Conservation (phyloP, 2,797 vertebrate genomes). For the Enteromius afrohamiltoni region DNA sequence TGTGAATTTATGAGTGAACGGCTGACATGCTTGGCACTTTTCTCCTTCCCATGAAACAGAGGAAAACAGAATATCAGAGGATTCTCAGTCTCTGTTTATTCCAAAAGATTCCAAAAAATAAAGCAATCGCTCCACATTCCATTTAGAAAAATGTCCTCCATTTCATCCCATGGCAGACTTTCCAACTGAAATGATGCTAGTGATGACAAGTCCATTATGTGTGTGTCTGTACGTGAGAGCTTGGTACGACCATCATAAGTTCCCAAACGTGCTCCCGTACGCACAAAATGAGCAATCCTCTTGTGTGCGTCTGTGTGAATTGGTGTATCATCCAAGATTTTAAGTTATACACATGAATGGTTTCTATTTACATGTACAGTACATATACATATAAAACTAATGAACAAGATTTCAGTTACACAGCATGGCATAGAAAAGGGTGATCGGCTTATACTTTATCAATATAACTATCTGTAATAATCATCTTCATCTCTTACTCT, state of each 20-base stretch:
- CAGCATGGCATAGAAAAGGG: slow-evolving; percentile 66
- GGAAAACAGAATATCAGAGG: slow-evolving; percentile 31
- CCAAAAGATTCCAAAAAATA: slow-evolving; percentile 72
- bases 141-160: slow-evolving; percentile 65
- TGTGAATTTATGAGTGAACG: background rate
- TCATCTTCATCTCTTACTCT: slow-evolving; percentile 36
- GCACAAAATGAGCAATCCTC: slow-evolving; percentile 37
- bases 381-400: slow-evolving; percentile 67
- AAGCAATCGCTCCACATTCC: slow-evolving; percentile 68
- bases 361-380: slow-evolving; percentile 60
- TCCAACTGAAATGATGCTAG: slow-evolving; percentile 48
- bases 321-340: slow-evolving; percentile 50
- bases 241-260: slow-evolving; percentile 11
- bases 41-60: slow-evolving; percentile 9
- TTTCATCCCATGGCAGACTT: slow-evolving; percentile 41
- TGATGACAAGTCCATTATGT: slow-evolving; percentile 48
- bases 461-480: slow-evolving; percentile 55
- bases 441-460: slow-evolving; percentile 59
- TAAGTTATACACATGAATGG: slow-evolving; percentile 55
- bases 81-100: slow-evolving; percentile 68
- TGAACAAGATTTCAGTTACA: slow-evolving; percentile 61
- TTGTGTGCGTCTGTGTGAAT: slow-evolving; percentile 50
- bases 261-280: slow-evolving; percentile 30
- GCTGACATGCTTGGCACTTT: background rate
- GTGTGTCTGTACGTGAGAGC: slow-evolving; percentile 19